These are phyloP conservation scores for Remorina albescens DNA, from an alignment of 2,797 vertebrate species.

Conservation along the genomic window DNA sequence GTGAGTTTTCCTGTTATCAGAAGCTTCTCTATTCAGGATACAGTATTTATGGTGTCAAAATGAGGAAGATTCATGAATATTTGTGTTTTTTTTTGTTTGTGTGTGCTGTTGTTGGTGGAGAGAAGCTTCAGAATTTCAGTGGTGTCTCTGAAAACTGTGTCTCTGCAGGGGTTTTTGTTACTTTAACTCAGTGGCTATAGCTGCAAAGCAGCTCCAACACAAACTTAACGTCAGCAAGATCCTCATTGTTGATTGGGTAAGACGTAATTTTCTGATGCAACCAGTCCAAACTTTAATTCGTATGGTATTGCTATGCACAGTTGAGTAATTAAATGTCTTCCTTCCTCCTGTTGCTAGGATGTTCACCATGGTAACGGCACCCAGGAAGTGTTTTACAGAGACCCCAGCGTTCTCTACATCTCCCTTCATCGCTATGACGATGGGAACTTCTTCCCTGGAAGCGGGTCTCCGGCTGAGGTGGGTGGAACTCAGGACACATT, in stretches of 20 bases:
- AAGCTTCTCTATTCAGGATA: conserved; percentile 42
- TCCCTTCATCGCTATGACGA: conserved; percentile 95
- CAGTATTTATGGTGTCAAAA: conserved; percentile 53
- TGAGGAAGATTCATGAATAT: conserved; percentile 30
- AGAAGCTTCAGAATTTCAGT: background rate
- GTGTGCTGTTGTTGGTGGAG: background rate
- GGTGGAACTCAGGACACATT: conserved; percentile 1
- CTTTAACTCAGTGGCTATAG: conserved; percentile 97
- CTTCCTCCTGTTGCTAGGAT: conserved; percentile 81
- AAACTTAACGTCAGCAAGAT: conserved; percentile 93
- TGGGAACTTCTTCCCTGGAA: conserved; percentile 96
- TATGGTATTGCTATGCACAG: background rate
- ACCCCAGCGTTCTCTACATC: conserved; percentile 94
- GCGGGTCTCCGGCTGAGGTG: conserved; percentile 93
- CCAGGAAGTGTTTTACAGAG: conserved; percentile 94
- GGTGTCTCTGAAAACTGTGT: conserved; percentile 1
- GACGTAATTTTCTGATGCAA: background rate
- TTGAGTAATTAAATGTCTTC: background rate
- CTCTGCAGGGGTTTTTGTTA: conserved; percentile 94
- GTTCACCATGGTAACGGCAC: conserved; percentile 98
- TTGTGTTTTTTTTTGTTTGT: background rate
- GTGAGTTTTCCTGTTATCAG: conserved; percentile 45
- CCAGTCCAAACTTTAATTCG: too few relatives aligned
- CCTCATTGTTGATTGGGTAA: conserved; percentile 98
- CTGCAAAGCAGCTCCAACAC: conserved; percentile 94